Evolutionary conservation across 2,797 vertebrate genomes (phyloP).

Genomic region (Prionace glauca): DNA sequence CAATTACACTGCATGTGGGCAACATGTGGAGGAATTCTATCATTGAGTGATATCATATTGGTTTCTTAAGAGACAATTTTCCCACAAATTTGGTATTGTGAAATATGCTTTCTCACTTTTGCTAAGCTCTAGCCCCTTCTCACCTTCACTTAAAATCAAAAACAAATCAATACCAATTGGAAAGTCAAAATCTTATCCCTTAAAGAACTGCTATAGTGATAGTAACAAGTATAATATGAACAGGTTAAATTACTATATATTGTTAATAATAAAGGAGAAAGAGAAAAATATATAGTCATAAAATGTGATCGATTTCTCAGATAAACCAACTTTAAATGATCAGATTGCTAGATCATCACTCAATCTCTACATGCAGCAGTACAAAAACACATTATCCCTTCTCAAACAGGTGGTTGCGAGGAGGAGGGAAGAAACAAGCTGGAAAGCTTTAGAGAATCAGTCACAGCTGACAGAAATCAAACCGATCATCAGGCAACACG

Average conservation of each 20-base stretch:
- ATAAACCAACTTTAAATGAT: not conserved
- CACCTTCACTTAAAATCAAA: not conserved
- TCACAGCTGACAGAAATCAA: not conserved
- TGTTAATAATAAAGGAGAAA: not conserved
- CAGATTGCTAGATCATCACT: not conserved
- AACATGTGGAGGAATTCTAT: constrained; percentile 1
- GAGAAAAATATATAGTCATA: not conserved
- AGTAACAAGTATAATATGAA: not conserved
- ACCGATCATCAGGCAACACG: not conserved
- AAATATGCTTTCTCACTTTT: not conserved
- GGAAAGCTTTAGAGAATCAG: not conserved
- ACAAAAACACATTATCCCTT: not conserved
- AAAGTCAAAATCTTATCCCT: not conserved
- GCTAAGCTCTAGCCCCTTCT: not conserved
- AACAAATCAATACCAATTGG: not conserved
- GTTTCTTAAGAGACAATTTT: not conserved
- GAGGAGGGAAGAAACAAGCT: not conserved
- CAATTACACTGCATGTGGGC: not conserved
- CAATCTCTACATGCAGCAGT: not conserved
- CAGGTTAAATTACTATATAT: not conserved
- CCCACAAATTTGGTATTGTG: not conserved
- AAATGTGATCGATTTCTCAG: not conserved
- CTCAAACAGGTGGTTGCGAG: not conserved
- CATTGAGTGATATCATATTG: not conserved
- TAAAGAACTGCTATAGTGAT: not conserved